These are phyloP conservation scores for Andrena bicolor DNA, from an alignment of 2,888 invertebrate genomes.

Conservation along the genomic window DNA sequence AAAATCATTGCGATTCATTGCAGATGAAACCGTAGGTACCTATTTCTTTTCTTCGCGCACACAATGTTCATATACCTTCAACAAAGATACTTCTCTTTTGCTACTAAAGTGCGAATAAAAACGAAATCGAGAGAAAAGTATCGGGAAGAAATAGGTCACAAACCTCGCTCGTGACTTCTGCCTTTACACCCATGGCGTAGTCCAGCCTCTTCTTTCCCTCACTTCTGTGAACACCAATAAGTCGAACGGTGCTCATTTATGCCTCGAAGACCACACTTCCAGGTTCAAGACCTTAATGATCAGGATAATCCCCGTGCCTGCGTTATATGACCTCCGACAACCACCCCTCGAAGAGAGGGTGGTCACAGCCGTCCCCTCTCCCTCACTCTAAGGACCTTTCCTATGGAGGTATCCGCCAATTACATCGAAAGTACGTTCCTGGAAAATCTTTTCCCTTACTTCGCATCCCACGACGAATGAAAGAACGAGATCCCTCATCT, in stretches of 20 bases:
- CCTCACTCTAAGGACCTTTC: constrained; percentile 9
- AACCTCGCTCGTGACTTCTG: constrained; percentile 21
- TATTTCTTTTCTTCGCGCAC: too few species aligned
- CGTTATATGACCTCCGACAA: constrained; percentile 38
- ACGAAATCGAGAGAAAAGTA: background rate
- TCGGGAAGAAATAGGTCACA: background rate
- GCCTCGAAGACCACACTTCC: background rate
- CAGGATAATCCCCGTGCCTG: constrained; percentile 35
- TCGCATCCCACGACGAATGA: background rate
- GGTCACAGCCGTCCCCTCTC: background rate
- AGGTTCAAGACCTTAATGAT: constrained; percentile 28
- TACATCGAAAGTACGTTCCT: background rate
- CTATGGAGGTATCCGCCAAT: background rate
- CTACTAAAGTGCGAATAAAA: background rate
- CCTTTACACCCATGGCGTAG: constrained; percentile 5
- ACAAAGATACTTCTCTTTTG: too few species aligned
- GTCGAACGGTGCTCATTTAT: background rate
- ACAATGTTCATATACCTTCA: too few species aligned
- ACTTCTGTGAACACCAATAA: constrained; percentile 14
- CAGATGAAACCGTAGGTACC: background rate
- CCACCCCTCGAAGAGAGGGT: constrained; percentile 16
- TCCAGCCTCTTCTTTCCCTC: background rate
- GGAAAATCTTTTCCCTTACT: background rate
- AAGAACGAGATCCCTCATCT: too few species aligned
- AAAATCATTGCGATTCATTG: background rate